phyloP scores from a whole-genome alignment of 2,113 vertebrate genomes.

The Procavia capensis region DNA sequence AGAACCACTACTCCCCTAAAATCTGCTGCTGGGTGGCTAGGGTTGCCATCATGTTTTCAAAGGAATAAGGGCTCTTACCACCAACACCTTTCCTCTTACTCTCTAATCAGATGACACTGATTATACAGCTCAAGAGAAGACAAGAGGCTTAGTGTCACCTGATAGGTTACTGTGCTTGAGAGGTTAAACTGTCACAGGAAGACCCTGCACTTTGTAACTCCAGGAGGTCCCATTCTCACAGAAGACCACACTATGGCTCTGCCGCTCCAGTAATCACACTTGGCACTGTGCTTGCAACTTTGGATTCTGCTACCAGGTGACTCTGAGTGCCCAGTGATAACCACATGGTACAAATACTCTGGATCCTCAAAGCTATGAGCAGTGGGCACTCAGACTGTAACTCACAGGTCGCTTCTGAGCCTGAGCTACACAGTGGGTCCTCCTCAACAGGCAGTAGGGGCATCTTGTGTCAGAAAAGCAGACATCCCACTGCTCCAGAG shows the following conservation, averaged over 20 bases:
- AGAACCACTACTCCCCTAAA: constrained; percentile 59
- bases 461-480: background rate
- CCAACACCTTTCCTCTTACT: background rate
- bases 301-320: background rate
- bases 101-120: background rate
- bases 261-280: background rate
- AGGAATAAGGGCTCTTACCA: background rate
- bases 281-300: background rate
- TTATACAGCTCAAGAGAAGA: background rate
- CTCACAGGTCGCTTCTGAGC: background rate
- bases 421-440: no score
- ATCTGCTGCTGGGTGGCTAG: constrained; percentile 42
- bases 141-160: background rate
- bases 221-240: background rate
- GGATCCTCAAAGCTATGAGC: background rate
- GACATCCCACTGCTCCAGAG: background rate
- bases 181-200: background rate
- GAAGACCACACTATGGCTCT: no score
- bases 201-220: background rate
- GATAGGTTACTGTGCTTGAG: background rate
- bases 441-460: background rate
- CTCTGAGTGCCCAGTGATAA: background rate
- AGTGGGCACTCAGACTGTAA: background rate
- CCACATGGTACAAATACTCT: background rate
- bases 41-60: background rate